phyloP scores from a whole-genome alignment of 2,888 invertebrate genomes.

The Cheilosia vernalis region DNA sequence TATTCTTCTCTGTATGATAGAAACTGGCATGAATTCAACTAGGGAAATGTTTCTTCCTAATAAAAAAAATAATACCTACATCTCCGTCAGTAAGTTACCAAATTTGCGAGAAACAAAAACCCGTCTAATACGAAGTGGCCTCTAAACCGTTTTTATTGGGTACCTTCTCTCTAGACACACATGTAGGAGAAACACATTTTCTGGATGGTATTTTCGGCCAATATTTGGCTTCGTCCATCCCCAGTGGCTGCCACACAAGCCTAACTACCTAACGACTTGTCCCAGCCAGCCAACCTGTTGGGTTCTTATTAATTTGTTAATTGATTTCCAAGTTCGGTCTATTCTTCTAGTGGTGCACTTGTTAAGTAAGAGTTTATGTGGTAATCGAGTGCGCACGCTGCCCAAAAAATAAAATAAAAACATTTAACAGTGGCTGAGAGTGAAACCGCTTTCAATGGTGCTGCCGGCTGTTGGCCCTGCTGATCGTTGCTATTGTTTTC shows the following conservation, averaged over 20 bases:
- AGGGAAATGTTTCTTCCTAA: too few species aligned
- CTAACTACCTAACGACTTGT: neutral
- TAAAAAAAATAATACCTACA: too few species aligned
- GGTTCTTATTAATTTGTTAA: slow-evolving; percentile 60
- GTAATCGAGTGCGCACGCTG: slow-evolving; percentile 28
- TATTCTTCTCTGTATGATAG: too few species aligned
- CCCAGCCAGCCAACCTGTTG: slow-evolving; percentile 46
- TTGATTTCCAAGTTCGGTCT: slow-evolving; percentile 45
- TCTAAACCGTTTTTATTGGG: slow-evolving; percentile 38
- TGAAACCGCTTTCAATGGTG: slow-evolving; percentile 32
- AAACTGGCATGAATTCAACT: too few species aligned
- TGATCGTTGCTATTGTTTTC: neutral
- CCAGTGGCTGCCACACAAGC: slow-evolving; percentile 28
- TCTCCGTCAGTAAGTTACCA: too few species aligned
- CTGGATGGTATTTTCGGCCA: slow-evolving; percentile 16
- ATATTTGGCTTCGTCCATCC: neutral
- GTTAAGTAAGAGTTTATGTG: neutral
- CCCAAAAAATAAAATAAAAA: neutral
- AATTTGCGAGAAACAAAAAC: too few species aligned
- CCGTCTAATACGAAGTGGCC: neutral
- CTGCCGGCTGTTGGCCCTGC: neutral
- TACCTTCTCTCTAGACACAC: slow-evolving; percentile 15
- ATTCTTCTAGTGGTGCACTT: neutral
- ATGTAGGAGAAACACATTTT: slow-evolving; percentile 21
- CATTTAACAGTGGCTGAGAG: slow-evolving; percentile 13